Base-by-base conservation (phyloP, 2,888 invertebrate genomes). In the Eupithecia insigniata region DNA sequence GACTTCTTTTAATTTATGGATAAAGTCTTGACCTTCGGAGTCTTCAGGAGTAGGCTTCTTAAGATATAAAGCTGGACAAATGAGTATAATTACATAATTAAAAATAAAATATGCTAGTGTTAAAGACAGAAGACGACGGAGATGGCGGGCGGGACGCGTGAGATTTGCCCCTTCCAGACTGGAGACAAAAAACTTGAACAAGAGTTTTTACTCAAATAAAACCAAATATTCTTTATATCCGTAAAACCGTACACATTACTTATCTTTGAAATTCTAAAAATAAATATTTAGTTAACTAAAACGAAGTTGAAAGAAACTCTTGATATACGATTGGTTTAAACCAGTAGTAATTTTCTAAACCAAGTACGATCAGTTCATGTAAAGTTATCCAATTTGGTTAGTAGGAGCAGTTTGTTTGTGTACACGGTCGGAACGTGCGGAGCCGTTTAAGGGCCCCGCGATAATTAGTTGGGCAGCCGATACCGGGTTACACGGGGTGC, bases 391-490 rank as follows among this genome's bases (percentile, higher is more conserved):
- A 61, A 61, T 66, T 46, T 18, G 67, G 30, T 32, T 26, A 26
- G 55, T 26, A 26, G 55, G 58, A 61, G 43, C 61, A 62, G 62
- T 51, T 70, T 46, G 67, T 66, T 68, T 60, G n/a, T 28, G 32
- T 46, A 61, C 39, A 18, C 69, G 32, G 61, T 26, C n/a, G 61
- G 61, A 75, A 68, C 78, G 77, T 78, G 78, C 72, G n/a, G 36
- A 22, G 28, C 73, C 72, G 69, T 66, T 77, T 76, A 76, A 39
- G 75, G 73, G 22, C 55, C 60, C 72, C 6, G 43, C 70, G 75
- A 72, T 79, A 79, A 77, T 79, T 79, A 74, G 71, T 69, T 64
- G 69, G 43, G 71, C 28, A 71, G 71, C 68, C 66, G 60, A 64
- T 34, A 18, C 4, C 34, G 2, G 14, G 64, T 26, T 22, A 39